Conservation (phyloP, 1,140 invertebrate species). For the Drosophila prosaltans region DNA sequence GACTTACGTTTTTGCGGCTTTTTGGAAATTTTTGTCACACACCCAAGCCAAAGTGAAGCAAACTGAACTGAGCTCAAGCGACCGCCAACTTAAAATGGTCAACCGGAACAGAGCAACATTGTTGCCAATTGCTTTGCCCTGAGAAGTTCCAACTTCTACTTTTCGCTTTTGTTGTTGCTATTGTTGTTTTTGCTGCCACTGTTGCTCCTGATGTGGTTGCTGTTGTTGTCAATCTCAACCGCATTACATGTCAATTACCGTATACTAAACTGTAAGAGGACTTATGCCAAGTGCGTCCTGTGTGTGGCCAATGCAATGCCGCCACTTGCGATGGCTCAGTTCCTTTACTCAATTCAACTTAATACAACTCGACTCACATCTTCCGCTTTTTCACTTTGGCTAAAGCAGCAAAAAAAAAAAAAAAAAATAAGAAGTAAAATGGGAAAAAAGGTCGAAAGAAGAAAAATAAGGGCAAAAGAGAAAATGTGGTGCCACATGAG, state of each 20-base stretch:
- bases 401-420: constrained; percentile 24
- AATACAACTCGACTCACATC: constrained; percentile 23
- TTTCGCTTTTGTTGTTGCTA: constrained; percentile 30
- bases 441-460: constrained; percentile 9
- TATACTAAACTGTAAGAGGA: constrained; percentile 72
- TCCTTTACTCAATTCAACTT: constrained; percentile 32
- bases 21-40: constrained; percentile 54
- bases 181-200: constrained; percentile 67
- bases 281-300: constrained; percentile 68
- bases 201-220: constrained; percentile 33
- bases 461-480: constrained; percentile 38
- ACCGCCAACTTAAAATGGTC: constrained; percentile 63
- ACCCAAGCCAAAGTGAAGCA: constrained; percentile 21
- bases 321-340: constrained; percentile 34
- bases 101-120: constrained; percentile 70
- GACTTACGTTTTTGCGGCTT: constrained; percentile 53
- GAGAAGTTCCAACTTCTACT: constrained; percentile 2
- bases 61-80: constrained; percentile 10
- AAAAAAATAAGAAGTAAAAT: background rate
- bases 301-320: constrained; percentile 28
- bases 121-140: constrained; percentile 55
- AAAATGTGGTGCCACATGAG: constrained; percentile 63
- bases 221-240: constrained; percentile 78
- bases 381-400: constrained; percentile 11
- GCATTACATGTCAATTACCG: constrained; percentile 81